These are phyloP conservation scores for Sitta europaea DNA, from an alignment of 2,113 vertebrate species.

Conservation along the genomic window DNA sequence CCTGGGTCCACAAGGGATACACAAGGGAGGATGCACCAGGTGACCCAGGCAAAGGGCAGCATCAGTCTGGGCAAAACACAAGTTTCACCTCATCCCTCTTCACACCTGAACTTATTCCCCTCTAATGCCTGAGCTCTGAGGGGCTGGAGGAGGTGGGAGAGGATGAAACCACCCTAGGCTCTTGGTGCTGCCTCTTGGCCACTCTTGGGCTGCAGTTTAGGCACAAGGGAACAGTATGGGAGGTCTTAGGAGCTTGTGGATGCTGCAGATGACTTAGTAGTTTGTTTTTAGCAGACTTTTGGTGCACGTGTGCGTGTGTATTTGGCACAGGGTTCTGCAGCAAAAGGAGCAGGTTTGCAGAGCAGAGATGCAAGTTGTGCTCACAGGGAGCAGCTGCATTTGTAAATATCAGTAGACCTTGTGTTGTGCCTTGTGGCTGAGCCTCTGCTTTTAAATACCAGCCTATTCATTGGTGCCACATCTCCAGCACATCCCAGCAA, in stretches of 20 bases:
- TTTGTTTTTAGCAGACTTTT: background rate
- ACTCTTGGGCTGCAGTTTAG: background rate
- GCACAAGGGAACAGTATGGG: rapidly evolving
- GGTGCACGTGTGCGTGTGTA: rapidly evolving
- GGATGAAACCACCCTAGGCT: background rate
- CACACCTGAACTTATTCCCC: background rate
- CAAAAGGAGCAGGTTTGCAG: background rate
- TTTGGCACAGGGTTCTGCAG: background rate
- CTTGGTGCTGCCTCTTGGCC: background rate
- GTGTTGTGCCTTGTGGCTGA: background rate
- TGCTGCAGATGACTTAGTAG: background rate
- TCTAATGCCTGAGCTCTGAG: background rate
- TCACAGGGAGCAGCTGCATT: background rate
- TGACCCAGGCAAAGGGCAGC: background rate
- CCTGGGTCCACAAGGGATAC: background rate
- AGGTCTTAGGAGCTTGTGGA: background rate
- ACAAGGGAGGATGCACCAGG: background rate
- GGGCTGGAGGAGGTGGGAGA: background rate
- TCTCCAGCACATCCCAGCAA: background rate
- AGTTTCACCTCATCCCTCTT: background rate
- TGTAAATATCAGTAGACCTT: background rate
- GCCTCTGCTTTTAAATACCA: background rate
- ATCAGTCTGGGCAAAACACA: background rate
- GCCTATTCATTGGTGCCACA: background rate
- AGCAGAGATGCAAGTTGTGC: background rate